Conservation (phyloP, 1,140 invertebrate species). For the Bombus consobrinus region DNA sequence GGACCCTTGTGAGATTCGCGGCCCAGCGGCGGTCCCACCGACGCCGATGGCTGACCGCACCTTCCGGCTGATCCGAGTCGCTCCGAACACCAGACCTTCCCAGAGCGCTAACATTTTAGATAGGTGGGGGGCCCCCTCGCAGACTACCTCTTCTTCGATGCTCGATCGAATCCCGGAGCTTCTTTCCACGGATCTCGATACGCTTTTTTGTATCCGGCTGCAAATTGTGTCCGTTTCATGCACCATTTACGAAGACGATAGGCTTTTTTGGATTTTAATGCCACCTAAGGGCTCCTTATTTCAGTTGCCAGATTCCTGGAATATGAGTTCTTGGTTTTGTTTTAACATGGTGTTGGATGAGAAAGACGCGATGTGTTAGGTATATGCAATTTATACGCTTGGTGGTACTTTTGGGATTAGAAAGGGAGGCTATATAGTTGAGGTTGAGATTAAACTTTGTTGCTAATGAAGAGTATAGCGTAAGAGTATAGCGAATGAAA, state of each 20-base stretch:
- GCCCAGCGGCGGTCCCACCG: constrained; percentile 79
- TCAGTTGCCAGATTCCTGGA: no score
- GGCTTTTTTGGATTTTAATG: neutral
- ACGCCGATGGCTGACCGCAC: constrained; percentile 80
- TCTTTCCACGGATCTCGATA: constrained; percentile 33
- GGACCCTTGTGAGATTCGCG: constrained; percentile 83
- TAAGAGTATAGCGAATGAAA: no score
- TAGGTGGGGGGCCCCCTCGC: constrained; percentile 29
- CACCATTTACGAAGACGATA: constrained; percentile 20
- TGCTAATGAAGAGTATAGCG: no score
- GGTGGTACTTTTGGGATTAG: no score
- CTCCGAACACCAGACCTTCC: constrained; percentile 44
- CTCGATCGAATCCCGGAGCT: no score
- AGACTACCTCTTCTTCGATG: neutral
- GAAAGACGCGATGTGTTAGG: no score
- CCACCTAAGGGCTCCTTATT: no score
- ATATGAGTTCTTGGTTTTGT: no score
- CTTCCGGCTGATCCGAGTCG: constrained; percentile 73
- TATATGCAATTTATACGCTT: no score
- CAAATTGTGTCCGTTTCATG: constrained; percentile 29
- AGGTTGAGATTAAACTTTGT: no score
- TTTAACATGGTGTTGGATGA: no score
- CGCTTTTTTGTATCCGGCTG: neutral
- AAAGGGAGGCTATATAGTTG: no score
- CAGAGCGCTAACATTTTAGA: constrained; percentile 44